phyloP scores from a whole-genome alignment of 2,888 invertebrate species.

The Neoascia interrupta region DNA sequence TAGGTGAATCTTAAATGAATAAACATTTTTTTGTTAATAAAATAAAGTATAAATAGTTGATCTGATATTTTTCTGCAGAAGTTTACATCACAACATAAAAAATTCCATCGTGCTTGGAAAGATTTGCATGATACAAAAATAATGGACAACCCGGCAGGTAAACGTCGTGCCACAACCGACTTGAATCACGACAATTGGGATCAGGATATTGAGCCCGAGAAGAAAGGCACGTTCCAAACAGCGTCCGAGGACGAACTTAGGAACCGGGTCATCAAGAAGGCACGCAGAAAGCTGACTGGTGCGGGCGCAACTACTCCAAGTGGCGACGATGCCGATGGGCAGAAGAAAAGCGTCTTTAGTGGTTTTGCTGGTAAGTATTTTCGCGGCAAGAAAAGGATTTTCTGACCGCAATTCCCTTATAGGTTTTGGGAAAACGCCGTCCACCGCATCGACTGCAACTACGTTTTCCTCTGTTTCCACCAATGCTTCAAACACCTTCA shows the following conservation, averaged over 20 bases:
- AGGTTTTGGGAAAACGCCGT: conserved; percentile 74
- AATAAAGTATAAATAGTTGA: too few relatives aligned
- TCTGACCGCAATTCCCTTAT: background rate
- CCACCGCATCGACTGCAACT: conserved; percentile 72
- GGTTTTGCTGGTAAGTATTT: conserved; percentile 83
- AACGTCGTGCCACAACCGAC: conserved; percentile 87
- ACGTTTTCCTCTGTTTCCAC: conserved; percentile 75
- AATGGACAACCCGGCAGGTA: conserved; percentile 83
- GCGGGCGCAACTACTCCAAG: conserved; percentile 27
- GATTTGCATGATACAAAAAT: too few relatives aligned
- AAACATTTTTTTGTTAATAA: too few relatives aligned
- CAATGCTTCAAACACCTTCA: conserved; percentile 17
- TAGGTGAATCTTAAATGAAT: too few relatives aligned
- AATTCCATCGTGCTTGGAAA: too few relatives aligned
- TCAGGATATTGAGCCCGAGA: conserved; percentile 86
- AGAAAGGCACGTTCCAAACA: conserved; percentile 85
- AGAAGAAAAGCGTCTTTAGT: conserved; percentile 83
- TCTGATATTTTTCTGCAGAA: too few relatives aligned
- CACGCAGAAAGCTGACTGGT: conserved; percentile 80
- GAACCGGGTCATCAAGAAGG: conserved; percentile 88
- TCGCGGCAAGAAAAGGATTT: background rate
- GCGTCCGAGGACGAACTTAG: conserved; percentile 86
- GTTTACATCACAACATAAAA: too few relatives aligned
- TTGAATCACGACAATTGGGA: conserved; percentile 94
- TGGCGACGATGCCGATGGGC: conserved; percentile 57